Percentiles rank a stretch among this genome's conserved stretches.
These are phyloP conservation scores for Tetanocera ferruginea DNA, from an alignment of 2,888 invertebrate genomes.

Conservation along the genomic window DNA sequence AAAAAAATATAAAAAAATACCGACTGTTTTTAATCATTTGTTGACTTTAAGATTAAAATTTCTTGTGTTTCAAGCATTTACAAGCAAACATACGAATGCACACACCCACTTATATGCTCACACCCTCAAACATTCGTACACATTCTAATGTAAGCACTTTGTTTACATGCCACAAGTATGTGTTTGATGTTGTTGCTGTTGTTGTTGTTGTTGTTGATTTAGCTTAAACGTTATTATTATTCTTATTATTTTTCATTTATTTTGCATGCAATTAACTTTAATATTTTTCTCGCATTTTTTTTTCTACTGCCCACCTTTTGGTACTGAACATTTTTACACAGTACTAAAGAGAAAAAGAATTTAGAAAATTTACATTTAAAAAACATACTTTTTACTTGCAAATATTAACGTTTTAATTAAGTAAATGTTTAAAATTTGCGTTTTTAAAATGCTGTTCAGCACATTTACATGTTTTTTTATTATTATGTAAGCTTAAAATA, in stretches of 20 bases:
- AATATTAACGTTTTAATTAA: too few species aligned
- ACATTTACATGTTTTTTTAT: too few species aligned
- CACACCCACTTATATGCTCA: neutral
- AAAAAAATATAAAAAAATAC: neutral
- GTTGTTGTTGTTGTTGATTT: neutral
- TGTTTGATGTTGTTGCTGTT: neutral
- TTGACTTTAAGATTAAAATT: neutral
- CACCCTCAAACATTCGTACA: neutral
- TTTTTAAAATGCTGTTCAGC: too few species aligned
- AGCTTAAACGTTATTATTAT: neutral
- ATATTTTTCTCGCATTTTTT: neutral
- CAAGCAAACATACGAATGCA: neutral
- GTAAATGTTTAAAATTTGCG: too few species aligned
- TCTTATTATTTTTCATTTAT: neutral
- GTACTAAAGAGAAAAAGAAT: too few species aligned
- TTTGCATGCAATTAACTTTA: neutral
- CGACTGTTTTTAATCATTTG: conserved; percentile 20
- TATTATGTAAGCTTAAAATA: too few species aligned
- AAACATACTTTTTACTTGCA: too few species aligned
- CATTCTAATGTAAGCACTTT: neutral
- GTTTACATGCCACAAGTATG: conserved; percentile 1
- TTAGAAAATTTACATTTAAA: too few species aligned
- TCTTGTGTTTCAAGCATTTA: neutral
- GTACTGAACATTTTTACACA: too few species aligned
- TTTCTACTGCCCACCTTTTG: too few species aligned